Percentiles rank a stretch among this genome's conserved stretches.
phyloP scores from a whole-genome alignment of 1,140 invertebrate species.

The Brachionus koreanus region DNA sequence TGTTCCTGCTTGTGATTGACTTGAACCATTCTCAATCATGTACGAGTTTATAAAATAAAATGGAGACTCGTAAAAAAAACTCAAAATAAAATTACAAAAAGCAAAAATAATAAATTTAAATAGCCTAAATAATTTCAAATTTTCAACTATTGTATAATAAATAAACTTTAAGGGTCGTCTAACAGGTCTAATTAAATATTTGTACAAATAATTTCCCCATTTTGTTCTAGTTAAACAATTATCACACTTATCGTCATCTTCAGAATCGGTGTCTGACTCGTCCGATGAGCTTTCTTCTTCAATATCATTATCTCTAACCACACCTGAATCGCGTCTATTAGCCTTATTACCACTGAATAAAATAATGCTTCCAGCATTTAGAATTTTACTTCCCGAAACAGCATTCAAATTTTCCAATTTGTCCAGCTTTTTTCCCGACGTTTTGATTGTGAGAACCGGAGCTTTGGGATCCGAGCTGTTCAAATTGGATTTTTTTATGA shows the following conservation, averaged over 20 bases:
- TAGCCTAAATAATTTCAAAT: slow-evolving; percentile 18
- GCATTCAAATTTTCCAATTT: slow-evolving; percentile 35
- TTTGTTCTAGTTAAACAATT: slow-evolving; percentile 19
- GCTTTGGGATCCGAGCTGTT: background rate
- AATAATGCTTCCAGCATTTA: slow-evolving; percentile 40
- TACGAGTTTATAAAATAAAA: slow-evolving; percentile 36
- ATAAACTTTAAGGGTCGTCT: slow-evolving; percentile 12
- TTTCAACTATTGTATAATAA: slow-evolving; percentile 19
- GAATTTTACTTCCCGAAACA: slow-evolving; percentile 13
- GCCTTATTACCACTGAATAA: background rate
- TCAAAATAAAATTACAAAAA: slow-evolving; percentile 41
- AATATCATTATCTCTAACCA: background rate
- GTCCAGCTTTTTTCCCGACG: background rate
- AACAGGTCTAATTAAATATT: background rate
- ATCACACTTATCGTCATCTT: slow-evolving; percentile 27
- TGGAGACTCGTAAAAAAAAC: slow-evolving; percentile 42
- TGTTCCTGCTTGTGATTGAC: background rate
- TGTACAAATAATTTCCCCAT: background rate
- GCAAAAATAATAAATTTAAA: slow-evolving; percentile 38
- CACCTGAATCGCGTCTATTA: background rate
- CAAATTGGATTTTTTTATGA: background rate
- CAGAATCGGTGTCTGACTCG: background rate
- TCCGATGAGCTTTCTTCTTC: background rate
- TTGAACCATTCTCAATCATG: slow-evolving; percentile 38
- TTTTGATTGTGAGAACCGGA: background rate